Conservation (phyloP, 2,797 vertebrate genomes). For the Pseudopleuronectes americanus region DNA sequence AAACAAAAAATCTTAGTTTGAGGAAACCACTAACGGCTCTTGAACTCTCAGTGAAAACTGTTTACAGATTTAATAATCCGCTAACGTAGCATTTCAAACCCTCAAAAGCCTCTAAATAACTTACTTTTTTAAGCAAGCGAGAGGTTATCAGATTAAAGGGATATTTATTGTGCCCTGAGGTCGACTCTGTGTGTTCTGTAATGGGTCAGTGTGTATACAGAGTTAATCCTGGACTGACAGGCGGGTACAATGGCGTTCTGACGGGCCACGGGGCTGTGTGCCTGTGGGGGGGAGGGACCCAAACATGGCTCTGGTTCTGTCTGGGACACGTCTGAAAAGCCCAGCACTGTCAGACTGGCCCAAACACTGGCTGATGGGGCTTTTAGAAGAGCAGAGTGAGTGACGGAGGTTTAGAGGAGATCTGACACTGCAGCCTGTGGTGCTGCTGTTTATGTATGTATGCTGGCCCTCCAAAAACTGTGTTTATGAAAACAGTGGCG, state of each 20-base stretch:
- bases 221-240: constrained; percentile 67
- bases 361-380: constrained; percentile 72
- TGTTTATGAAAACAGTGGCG: constrained; percentile 83
- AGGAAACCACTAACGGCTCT: constrained; percentile 49
- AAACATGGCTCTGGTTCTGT: constrained; percentile 67
- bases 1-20: constrained; percentile 29
- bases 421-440: constrained; percentile 76
- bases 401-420: constrained; percentile 78
- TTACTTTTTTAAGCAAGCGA: constrained; percentile 47
- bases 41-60: constrained; percentile 29
- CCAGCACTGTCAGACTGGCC: constrained; percentile 68
- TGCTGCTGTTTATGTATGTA: constrained; percentile 80
- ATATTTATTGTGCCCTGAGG: constrained; percentile 56
- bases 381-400: constrained; percentile 76
- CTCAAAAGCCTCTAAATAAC: constrained; percentile 45
- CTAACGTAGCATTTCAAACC: constrained; percentile 31
- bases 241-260: constrained; percentile 55
- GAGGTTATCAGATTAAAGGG: constrained; percentile 70
- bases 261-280: constrained; percentile 31
- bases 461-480: constrained; percentile 73
- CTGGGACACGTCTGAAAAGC: constrained; percentile 69
- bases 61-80: constrained; percentile 44
- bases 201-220: constrained; percentile 65
- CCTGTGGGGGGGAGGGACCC: constrained; percentile 52
- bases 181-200: constrained; percentile 52